Evolutionary conservation across 2,113 vertebrate genomes (phyloP), one percentile per base, ranked within the genome.

Genomic region (Austrofundulus limnaeus): DNA sequence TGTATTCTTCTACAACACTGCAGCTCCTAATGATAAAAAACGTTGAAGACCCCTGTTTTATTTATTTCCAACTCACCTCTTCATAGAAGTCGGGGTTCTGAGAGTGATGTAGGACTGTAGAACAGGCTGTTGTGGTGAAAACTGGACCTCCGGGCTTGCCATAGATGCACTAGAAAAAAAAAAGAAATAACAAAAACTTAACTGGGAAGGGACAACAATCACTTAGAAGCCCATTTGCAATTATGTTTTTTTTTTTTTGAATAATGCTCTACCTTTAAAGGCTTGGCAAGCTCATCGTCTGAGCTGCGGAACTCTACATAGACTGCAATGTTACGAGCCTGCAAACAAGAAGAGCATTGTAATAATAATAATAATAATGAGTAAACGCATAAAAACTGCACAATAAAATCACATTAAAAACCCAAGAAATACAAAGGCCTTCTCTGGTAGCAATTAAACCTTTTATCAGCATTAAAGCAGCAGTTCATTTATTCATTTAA

Each of bases 71-170:
- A 8, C 92, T 90, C 79, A 98, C 97, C 95, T 99, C 97, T 56
- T 99, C 96, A 1, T 92, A 98, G 87, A 98, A 99, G 90, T 99
- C 97, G 0, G 97, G 96, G 74, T 94, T 98, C 92, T 98, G 97
- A 14, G 94, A 96, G 81, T 99, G 97, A 86, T 99, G 95, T 0
- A 99, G 92, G 43, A 99, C 96, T 11, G 94, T 92, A 17, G 95
- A 94, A 60, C 94, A 94, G 71, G 95, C 91, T 45, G 94, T 82
- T 0, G 93, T 90, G 81, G 94, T 95, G 84, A 97, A 97, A 54
- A 96, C 88, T 1, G 95, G 89, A 50, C 94, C 94, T 73, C 96
- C 97, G 8, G 96, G 94, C 85, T 98, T 99, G 70, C 96, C 95
- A 42, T 99, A 98, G 90, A 99, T 97, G 70, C 95, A 95, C 97